Base-by-base conservation (phyloP, 2,888 invertebrate genomes). In the Crossocerus cetratus region DNA sequence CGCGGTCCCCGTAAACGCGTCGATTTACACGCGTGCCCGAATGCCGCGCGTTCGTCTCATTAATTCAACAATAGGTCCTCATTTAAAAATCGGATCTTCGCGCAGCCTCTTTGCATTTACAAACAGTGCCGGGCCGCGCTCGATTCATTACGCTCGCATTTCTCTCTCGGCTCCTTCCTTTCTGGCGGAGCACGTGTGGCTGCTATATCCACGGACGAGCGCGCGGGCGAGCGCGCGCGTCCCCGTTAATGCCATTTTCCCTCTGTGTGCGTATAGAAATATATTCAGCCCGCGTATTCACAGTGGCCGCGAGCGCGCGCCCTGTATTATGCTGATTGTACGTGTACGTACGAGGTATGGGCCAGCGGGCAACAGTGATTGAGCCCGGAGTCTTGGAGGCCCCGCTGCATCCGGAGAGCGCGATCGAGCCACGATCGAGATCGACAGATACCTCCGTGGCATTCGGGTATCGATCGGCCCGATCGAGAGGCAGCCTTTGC, bases 381-480 rank as follows among this genome's bases (percentile, higher is more conserved):
- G 56, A 66, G 18, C 59, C 42, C 14, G 21, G 14, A 3, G 49
- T 49, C n/a, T 49, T 49, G 14, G 5, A 11, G 32, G 32, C 32
- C 32, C 32, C 32, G 8, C 49, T 16, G 49, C 49, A 49, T 49
- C 49, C 49, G 32, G 32, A 49, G 65, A 61, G 78, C 73, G 78
- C 73, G 78, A 83, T 78, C 72, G 61, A 54, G 67, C 32, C 68
- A 70, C 75, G 82, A 79, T 79, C 78, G 68, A 79, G 78, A 83
- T 84, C 83, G 75, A 75, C 74, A 59, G 74, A 77, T 77, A 81
- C 56, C 68, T 76, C 61, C 68, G 44, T 65, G 63, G 70, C 44
- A 65, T 77, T 69, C 67, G 62, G 57, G 61, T 74, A 69, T 78
- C 81, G 77, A 79, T 78, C 72, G 42, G 49, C 21, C 20, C 14